These are phyloP conservation scores for Ennomos quercinarius DNA, from an alignment of 2,888 invertebrate species.

Conservation along the genomic window DNA sequence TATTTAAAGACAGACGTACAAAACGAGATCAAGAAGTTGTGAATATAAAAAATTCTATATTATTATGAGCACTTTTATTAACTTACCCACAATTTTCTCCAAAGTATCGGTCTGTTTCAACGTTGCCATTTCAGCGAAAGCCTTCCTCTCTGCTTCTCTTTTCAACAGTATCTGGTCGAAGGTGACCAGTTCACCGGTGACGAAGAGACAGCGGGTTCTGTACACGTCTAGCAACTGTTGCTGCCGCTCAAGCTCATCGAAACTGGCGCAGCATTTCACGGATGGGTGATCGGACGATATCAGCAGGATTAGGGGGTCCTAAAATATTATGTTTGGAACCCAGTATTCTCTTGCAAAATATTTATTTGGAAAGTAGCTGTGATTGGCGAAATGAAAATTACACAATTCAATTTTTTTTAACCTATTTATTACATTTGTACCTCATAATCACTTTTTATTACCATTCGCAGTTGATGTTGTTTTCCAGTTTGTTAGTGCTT, in stretches of 20 bases:
- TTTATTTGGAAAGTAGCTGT: no score
- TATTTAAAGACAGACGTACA: no score
- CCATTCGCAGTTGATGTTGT: no score
- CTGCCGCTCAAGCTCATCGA: slow-evolving; percentile 78
- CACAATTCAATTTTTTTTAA: no score
- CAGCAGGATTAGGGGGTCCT: slow-evolving; percentile 83
- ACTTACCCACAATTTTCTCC: slow-evolving; percentile 76
- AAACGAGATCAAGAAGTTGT: no score
- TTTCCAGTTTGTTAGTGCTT: no score
- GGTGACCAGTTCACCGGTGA: slow-evolving; percentile 79
- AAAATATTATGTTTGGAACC: no score
- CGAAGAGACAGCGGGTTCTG: slow-evolving; percentile 78
- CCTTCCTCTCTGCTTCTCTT: slow-evolving; percentile 74
- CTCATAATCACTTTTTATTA: no score
- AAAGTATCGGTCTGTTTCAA: slow-evolving; percentile 80
- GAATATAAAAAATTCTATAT: no score
- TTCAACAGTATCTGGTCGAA: slow-evolving; percentile 80
- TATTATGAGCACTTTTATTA: no score
- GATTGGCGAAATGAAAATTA: no score
- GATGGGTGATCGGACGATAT: slow-evolving; percentile 83
- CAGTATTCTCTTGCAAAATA: background rate
- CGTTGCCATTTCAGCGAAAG: slow-evolving; percentile 81
- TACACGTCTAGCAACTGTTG: slow-evolving; percentile 79
- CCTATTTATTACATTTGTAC: no score
- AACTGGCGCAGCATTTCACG: slow-evolving; percentile 82